These are phyloP conservation scores for Apocrypta bakeri DNA, from an alignment of 1,140 invertebrate genomes.

Conservation along the genomic window DNA sequence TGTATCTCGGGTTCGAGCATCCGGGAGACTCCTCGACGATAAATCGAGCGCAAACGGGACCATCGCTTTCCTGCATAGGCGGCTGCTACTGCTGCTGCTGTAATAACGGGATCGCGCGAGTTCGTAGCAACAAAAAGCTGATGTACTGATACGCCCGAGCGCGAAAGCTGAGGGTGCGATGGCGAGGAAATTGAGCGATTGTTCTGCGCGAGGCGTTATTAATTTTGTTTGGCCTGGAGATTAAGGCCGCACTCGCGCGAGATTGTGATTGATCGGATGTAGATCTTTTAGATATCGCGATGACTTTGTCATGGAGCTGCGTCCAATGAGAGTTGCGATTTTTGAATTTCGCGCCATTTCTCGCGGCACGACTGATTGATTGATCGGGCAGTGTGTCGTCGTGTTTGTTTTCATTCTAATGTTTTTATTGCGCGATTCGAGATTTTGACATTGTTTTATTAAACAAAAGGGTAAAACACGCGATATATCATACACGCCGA, in stretches of 20 bases:
- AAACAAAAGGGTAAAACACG: too few relatives aligned
- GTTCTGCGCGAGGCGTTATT: neutral
- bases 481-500: neutral
- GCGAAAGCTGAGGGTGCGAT: neutral
- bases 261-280: neutral
- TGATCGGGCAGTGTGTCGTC: too few relatives aligned
- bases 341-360: neutral
- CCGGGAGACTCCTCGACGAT: neutral
- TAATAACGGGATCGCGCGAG: constrained; percentile 14
- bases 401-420: too few relatives aligned
- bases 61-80: neutral
- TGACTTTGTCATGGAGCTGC: neutral
- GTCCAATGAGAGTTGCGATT: neutral
- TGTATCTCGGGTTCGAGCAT: neutral
- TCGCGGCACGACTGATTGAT: neutral
- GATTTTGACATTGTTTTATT: too few relatives aligned
- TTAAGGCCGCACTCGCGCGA: neutral
- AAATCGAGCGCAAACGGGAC: constrained; percentile 36
- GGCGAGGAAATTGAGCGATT: too few relatives aligned
- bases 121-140: neutral
- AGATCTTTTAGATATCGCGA: neutral
- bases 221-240: neutral
- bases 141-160: neutral
- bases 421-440: too few relatives aligned
- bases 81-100: neutral